These are phyloP conservation scores for Pan paniscus DNA, from an alignment of 2,113 vertebrate species.

Conservation along the genomic window DNA sequence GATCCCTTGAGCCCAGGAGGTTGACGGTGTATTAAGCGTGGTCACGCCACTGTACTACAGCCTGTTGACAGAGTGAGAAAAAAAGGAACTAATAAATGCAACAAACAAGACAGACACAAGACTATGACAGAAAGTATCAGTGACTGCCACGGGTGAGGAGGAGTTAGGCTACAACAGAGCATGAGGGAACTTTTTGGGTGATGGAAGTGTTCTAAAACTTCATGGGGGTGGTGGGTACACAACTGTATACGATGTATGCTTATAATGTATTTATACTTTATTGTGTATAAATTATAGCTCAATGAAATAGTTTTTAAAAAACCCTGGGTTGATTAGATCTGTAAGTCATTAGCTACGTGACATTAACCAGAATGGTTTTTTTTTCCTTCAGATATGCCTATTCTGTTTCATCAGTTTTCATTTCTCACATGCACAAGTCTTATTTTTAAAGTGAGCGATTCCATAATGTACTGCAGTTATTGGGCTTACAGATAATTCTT, in stretches of 20 bases:
- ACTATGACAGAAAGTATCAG: background rate
- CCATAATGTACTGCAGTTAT: background rate
- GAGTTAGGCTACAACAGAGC: background rate
- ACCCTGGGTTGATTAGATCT: background rate
- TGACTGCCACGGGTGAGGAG: background rate
- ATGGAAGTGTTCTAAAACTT: conserved; percentile 18
- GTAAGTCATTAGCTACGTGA: background rate
- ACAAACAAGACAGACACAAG: conserved; percentile 14
- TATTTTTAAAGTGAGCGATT: conserved; percentile 20
- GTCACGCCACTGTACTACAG: too few species aligned
- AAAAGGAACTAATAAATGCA: too few species aligned
- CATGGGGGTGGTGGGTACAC: background rate
- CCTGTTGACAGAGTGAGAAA: too few species aligned
- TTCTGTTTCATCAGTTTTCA: background rate
- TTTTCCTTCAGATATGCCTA: background rate
- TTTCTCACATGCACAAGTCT: conserved; percentile 33
- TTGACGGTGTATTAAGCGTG: too few species aligned
- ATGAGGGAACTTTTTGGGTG: background rate
- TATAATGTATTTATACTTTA: conserved; percentile 5
- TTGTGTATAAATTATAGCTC: background rate
- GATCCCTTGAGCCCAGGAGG: too few species aligned
- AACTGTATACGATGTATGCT: background rate
- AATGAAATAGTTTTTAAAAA: background rate
- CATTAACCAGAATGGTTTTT: background rate
- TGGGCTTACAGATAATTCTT: conserved; percentile 37